A percentile compares a stretch with the other conserved stretches of the same genome.
These are phyloP conservation scores for Drosophila crucigera DNA, from an alignment of 2,888 invertebrate species.

Conservation along the genomic window DNA sequence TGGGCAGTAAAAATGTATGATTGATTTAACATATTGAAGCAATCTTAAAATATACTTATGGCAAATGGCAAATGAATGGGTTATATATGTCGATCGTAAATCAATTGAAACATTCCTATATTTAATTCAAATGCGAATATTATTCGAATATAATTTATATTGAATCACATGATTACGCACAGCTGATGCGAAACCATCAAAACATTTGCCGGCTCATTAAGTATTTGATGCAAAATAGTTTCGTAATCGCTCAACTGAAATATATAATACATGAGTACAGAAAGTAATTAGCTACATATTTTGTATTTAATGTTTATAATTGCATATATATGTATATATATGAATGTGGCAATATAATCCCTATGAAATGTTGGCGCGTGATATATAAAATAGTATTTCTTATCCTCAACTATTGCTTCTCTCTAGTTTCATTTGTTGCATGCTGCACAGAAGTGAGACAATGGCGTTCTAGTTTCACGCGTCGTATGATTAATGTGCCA, in stretches of 20 bases:
- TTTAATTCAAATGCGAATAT: slow-evolving; percentile 20
- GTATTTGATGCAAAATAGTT: slow-evolving; percentile 8
- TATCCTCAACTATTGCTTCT: neutral
- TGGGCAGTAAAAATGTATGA: slow-evolving; percentile 1
- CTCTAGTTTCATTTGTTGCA: neutral
- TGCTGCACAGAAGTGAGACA: neutral
- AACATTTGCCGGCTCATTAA: slow-evolving; percentile 21
- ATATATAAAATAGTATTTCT: neutral
- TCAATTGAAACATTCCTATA: neutral
- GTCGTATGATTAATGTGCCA: slow-evolving; percentile 31
- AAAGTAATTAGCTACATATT: neutral
- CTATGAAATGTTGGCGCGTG: neutral
- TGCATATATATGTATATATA: neutral
- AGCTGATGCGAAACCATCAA: slow-evolving; percentile 15
- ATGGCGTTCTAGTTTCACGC: slow-evolving; percentile 9
- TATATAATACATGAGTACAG: neutral
- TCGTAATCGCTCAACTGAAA: slow-evolving; percentile 5
- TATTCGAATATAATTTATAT: slow-evolving; percentile 23
- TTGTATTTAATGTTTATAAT: neutral
- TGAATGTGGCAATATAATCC: neutral
- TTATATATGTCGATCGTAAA: neutral
- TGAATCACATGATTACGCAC: slow-evolving; percentile 21
- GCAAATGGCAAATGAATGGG: neutral
- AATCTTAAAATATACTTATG: neutral
- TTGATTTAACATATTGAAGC: slow-evolving; percentile 13